Percentiles rank a stretch among this genome's conserved stretches.
Evolutionary conservation across 2,113 vertebrate species (phyloP).

Genomic region (Eonycteris spelaea): DNA sequence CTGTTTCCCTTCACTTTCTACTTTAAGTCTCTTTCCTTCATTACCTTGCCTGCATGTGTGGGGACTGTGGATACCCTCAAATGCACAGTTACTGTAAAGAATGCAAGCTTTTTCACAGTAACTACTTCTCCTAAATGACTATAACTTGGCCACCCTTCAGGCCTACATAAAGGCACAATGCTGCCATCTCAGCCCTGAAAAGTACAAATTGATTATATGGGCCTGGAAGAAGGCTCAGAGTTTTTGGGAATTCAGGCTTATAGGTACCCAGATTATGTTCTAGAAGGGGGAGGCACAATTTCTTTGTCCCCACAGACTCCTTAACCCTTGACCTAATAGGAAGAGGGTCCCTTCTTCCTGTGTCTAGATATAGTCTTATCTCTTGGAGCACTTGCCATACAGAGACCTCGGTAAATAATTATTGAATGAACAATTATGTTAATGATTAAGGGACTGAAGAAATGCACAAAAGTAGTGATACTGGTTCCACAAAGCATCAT

Average conservation of each 20-base stretch:
- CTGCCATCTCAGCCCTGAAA: background rate
- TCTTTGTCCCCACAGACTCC: background rate
- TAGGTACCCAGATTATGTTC: background rate
- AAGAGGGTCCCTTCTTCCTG: background rate
- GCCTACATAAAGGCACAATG: background rate
- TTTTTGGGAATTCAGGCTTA: background rate
- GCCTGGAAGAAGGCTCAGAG: background rate
- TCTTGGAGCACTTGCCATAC: background rate
- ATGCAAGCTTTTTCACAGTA: background rate
- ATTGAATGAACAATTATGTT: background rate
- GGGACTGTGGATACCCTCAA: background rate
- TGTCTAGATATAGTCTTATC: background rate
- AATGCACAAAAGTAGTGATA: background rate
- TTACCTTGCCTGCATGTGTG: background rate
- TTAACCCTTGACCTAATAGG: background rate
- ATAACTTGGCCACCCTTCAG: background rate
- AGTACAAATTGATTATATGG: background rate
- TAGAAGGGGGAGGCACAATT: background rate
- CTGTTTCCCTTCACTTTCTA: background rate
- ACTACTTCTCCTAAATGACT: background rate
- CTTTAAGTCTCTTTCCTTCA: background rate
- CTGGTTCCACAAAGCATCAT: background rate
- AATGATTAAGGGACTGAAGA: background rate
- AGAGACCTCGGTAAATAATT: background rate
- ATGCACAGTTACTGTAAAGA: background rate